These are phyloP conservation scores for Cosmia pyralina DNA, from an alignment of 2,888 invertebrate genomes.

Conservation along the genomic window DNA sequence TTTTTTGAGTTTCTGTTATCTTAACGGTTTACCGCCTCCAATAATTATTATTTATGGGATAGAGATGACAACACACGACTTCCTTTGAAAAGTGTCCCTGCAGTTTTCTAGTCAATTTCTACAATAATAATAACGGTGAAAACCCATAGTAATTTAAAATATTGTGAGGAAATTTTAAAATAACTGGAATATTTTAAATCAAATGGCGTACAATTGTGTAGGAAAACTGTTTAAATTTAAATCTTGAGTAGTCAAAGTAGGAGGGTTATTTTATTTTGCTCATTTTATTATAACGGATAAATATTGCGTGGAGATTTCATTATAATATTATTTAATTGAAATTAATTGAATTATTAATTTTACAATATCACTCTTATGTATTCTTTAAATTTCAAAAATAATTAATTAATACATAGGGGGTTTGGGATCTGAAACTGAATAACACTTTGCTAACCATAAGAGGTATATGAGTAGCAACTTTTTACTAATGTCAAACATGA, in stretches of 20 bases:
- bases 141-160: constrained; percentile 20
- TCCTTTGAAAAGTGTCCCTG: constrained; percentile 38
- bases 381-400: constrained; percentile 12
- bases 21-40: constrained; percentile 2
- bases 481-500: neutral
- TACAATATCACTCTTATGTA: constrained; percentile 1
- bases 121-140: constrained; percentile 54
- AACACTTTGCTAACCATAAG: constrained; percentile 1
- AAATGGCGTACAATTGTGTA: constrained; percentile 18
- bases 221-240: constrained; percentile 25
- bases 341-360: no score
- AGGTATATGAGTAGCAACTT: neutral
- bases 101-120: constrained; percentile 71
- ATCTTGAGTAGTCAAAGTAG: constrained; percentile 30
- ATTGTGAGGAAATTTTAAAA: constrained; percentile 13
- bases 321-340: constrained; percentile 1
- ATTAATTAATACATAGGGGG: no score
- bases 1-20: no score
- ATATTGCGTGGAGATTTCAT: constrained; percentile 12
- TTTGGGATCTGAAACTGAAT: neutral
- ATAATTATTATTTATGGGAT: constrained; percentile 18
- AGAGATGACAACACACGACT: constrained; percentile 20
- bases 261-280: constrained; percentile 36
- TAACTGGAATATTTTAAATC: constrained; percentile 8
- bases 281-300: constrained; percentile 24